Percentiles rank a stretch among this genome's conserved stretches.
Conservation (phyloP, 1,140 invertebrate species). For the Drosophila navojoa region DNA sequence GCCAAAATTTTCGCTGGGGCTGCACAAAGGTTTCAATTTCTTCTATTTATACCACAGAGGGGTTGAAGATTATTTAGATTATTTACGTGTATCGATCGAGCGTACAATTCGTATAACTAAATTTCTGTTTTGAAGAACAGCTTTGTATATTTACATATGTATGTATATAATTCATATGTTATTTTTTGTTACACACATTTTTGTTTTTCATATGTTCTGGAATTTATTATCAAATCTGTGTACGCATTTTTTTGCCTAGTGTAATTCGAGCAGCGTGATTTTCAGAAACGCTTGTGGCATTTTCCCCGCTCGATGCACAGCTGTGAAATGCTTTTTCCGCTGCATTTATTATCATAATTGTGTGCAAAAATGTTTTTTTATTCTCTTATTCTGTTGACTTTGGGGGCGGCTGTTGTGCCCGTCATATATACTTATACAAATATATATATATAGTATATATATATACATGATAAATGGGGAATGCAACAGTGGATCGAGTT, state of each 20-base stretch:
- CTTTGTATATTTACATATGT: too few relatives aligned
- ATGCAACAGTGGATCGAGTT: constrained; percentile 12
- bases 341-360: constrained; percentile 56
- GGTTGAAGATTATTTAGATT: too few relatives aligned
- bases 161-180: too few relatives aligned
- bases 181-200: too few relatives aligned
- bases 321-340: constrained; percentile 45
- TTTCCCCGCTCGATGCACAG: constrained; percentile 24
- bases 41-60: too few relatives aligned
- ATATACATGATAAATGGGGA: constrained; percentile 12
- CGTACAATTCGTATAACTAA: too few relatives aligned
- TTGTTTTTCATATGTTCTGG: too few relatives aligned
- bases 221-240: background rate
- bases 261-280: background rate
- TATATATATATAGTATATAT: constrained; percentile 1
- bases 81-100: too few relatives aligned
- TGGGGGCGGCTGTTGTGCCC: background rate
- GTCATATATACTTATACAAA: constrained; percentile 6
- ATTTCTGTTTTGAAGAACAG: background rate
- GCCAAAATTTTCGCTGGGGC: too few relatives aligned
- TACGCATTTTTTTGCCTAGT: background rate
- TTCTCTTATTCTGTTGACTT: background rate
- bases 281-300: constrained; percentile 7
- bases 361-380: constrained; percentile 2
- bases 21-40: too few relatives aligned